Conservation (phyloP, 2,113 vertebrate species). For the Aphelocoma coerulescens region DNA sequence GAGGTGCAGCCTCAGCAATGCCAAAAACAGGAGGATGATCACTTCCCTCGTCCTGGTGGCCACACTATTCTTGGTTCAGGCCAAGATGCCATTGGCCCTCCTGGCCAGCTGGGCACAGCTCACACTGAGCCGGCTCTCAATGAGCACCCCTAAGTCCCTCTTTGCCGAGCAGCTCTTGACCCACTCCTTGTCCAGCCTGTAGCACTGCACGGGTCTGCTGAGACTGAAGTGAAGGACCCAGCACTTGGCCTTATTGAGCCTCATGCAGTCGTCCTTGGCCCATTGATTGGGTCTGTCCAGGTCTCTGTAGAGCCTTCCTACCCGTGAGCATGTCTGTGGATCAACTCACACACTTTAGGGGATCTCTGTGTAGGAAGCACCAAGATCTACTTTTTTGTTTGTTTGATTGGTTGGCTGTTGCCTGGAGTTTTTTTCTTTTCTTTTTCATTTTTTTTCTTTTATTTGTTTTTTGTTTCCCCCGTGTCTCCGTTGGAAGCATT, state of each 20-base stretch:
- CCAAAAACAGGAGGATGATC: not conserved
- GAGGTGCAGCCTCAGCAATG: not conserved
- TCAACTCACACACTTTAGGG: not conserved
- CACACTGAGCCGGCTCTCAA: not conserved
- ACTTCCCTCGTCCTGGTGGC: not conserved
- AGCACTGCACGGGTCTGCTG: not conserved
- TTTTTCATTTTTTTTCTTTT: too few relatives aligned
- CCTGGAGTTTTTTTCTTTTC: too few relatives aligned
- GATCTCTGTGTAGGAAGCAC: not conserved
- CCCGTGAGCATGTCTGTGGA: not conserved
- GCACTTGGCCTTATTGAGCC: too few relatives aligned
- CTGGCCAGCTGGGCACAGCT: not conserved
- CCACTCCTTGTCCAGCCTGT: too few relatives aligned
- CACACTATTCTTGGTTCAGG: not conserved
- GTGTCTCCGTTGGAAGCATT: too few relatives aligned
- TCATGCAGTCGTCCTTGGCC: not conserved
- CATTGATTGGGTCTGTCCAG: not conserved
- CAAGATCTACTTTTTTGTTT: rapidly evolving
- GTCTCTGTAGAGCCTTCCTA: not conserved
- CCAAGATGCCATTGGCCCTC: not conserved
- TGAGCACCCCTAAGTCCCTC: not conserved
- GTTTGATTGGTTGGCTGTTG: too few relatives aligned
- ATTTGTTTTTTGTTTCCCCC: not conserved
- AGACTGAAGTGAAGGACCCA: too few relatives aligned
- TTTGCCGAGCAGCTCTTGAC: not conserved